These are phyloP conservation scores for Darevskia mixta DNA, from an alignment of 2,797 vertebrate species.

Conservation along the genomic window DNA sequence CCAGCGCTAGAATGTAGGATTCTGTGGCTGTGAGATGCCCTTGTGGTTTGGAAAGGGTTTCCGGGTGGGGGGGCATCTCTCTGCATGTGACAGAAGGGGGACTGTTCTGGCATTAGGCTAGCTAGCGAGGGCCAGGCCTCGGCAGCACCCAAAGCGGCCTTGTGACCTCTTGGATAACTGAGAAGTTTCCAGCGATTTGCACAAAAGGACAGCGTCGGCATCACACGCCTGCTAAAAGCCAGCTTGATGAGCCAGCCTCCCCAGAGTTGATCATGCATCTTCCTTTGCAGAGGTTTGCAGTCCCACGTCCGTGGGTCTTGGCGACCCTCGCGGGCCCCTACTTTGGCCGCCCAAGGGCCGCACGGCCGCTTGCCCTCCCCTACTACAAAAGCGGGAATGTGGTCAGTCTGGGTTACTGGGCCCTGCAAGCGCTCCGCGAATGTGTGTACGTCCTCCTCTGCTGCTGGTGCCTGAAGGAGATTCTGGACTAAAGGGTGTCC, in stretches of 20 bases:
- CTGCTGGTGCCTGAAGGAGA: conserved; percentile 92
- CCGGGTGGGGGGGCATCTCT: too few relatives aligned
- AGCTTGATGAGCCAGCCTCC: neutral
- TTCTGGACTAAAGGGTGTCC: conserved; percentile 83
- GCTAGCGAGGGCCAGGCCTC: neutral
- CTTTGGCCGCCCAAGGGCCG: conserved; percentile 55
- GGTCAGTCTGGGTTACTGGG: conserved; percentile 77
- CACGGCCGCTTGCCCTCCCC: conserved; percentile 76
- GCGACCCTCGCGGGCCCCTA: conserved; percentile 74
- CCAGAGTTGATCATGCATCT: conserved; percentile 9
- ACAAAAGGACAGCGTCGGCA: accelerated
- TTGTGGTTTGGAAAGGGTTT: neutral
- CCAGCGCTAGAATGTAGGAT: too few relatives aligned
- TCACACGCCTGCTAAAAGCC: neutral
- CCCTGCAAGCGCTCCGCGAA: conserved; percentile 84
- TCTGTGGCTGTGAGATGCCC: neutral
- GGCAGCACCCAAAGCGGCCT: neutral
- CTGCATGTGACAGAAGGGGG: too few relatives aligned
- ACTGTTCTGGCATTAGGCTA: neutral
- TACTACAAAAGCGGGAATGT: conserved; percentile 76
- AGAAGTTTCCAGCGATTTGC: conserved; percentile 52
- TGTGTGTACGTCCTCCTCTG: conserved; percentile 90
- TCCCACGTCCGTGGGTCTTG: accelerated
- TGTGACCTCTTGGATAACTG: conserved; percentile 19
- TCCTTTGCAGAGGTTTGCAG: neutral